These are phyloP conservation scores for Trissolcus japonicus DNA, from an alignment of 2,888 invertebrate species.

Conservation along the genomic window DNA sequence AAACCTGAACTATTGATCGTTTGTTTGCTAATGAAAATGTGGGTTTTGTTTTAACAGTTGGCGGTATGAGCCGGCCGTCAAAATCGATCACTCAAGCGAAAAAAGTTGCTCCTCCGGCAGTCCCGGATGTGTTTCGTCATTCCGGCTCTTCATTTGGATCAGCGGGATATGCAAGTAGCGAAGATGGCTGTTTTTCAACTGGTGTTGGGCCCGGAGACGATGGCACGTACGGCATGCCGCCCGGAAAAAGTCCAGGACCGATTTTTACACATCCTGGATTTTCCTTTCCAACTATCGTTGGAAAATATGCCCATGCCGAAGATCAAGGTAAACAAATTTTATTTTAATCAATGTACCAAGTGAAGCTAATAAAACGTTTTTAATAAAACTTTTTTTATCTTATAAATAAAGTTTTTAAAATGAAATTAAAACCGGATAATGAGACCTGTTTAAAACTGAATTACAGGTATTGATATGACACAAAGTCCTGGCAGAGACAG, in stretches of 20 bases:
- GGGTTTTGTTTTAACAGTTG: slow-evolving; percentile 79
- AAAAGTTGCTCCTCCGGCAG: slow-evolving; percentile 92
- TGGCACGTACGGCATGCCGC: slow-evolving; percentile 78
- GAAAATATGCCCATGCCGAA: slow-evolving; percentile 78
- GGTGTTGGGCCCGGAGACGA: slow-evolving; percentile 70
- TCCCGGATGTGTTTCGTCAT: slow-evolving; percentile 88
- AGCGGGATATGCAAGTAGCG: slow-evolving; percentile 87
- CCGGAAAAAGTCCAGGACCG: slow-evolving; percentile 82
- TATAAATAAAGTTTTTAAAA: too few relatives aligned
- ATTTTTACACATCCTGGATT: slow-evolving; percentile 82
- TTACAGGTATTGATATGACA: slow-evolving; percentile 75
- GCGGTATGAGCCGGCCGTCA: slow-evolving; percentile 92
- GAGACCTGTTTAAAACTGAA: neutral
- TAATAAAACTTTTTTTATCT: too few relatives aligned
- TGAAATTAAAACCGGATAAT: too few relatives aligned
- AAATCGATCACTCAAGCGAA: slow-evolving; percentile 91
- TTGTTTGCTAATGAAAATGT: too few relatives aligned
- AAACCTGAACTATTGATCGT: too few relatives aligned
- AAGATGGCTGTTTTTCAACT: slow-evolving; percentile 82
- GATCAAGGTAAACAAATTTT: slow-evolving; percentile 73
- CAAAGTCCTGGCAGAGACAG: slow-evolving; percentile 93
- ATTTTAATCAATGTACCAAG: neutral
- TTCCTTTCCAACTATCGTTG: slow-evolving; percentile 83
- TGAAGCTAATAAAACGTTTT: too few relatives aligned
- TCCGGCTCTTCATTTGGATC: slow-evolving; percentile 88